phyloP scores from a whole-genome alignment of 2,888 invertebrate species.

The Ethmia dodecea region DNA sequence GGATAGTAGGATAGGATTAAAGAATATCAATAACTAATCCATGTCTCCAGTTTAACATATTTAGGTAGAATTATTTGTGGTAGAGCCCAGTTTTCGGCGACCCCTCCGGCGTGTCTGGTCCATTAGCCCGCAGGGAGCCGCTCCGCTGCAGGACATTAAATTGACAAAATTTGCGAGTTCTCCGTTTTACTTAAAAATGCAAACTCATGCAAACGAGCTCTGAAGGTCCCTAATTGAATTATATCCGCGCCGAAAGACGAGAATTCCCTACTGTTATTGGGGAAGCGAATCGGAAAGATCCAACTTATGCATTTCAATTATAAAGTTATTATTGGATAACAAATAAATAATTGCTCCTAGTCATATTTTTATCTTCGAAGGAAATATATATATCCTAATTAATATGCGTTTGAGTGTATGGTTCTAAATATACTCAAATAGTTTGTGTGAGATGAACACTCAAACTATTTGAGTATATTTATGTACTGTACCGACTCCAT shows the following conservation, averaged over 20 bases:
- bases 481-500: no score
- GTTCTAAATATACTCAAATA: no score
- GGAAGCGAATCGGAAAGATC: conserved; percentile 53
- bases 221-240: conserved; percentile 65
- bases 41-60: no score
- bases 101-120: conserved; percentile 12
- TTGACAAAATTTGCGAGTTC: conserved; percentile 59
- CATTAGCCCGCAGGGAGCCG: conserved; percentile 33
- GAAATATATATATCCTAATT: no score
- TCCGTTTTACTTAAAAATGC: conserved; percentile 67
- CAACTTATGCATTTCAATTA: conserved; percentile 55
- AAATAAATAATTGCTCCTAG: conserved; percentile 17
- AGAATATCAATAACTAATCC: no score
- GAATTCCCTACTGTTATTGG: conserved; percentile 57
- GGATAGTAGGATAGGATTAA: no score
- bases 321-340: conserved; percentile 38
- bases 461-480: no score
- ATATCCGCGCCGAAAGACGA: conserved; percentile 57
- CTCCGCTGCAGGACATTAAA: conserved; percentile 39
- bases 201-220: conserved; percentile 74
- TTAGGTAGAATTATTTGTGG: no score
- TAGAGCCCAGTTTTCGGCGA: no score
- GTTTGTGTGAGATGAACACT: no score
- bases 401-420: no score
- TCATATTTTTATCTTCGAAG: no score